These are phyloP conservation scores for Pogonognathellus flavescens DNA, from an alignment of 1,140 invertebrate species.

Conservation along the genomic window DNA sequence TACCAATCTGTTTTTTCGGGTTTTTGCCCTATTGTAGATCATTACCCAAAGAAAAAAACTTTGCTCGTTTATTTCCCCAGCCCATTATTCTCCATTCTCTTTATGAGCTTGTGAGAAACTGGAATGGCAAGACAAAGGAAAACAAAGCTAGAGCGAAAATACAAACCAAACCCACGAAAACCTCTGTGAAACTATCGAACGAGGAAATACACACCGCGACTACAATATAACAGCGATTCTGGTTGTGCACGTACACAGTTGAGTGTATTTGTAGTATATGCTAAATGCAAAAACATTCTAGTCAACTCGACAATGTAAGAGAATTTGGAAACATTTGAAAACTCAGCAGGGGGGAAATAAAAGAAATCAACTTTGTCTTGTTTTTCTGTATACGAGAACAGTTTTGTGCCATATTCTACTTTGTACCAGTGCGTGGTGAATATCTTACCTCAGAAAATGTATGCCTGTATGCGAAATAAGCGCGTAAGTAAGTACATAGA, in stretches of 20 bases:
- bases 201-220: not conserved
- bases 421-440: too few species aligned
- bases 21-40: slow-evolving; percentile 63
- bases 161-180: not conserved
- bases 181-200: slow-evolving; percentile 1
- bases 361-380: slow-evolving; percentile 34
- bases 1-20: slow-evolving; percentile 63
- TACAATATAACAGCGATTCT: not conserved
- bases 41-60: slow-evolving; percentile 65
- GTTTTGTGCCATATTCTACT: too few species aligned
- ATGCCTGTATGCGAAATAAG: too few species aligned
- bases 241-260: not conserved
- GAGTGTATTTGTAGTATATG: not conserved
- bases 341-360: slow-evolving; percentile 22
- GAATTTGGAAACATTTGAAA: slow-evolving; percentile 2
- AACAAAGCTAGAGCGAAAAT: not conserved
- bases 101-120: slow-evolving; percentile 62
- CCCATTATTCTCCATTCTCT: slow-evolving; percentile 65
- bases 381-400: not conserved
- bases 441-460: too few species aligned
- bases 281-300: not conserved
- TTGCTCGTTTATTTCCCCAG: slow-evolving; percentile 64
- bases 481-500: too few species aligned
- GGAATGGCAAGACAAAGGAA: slow-evolving; percentile 31
- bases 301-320: slow-evolving; percentile 11